Percentiles rank a stretch among this genome's conserved stretches.
Evolutionary conservation across 1,140 invertebrate species (phyloP).

Genomic region (Euwallacea similis): DNA sequence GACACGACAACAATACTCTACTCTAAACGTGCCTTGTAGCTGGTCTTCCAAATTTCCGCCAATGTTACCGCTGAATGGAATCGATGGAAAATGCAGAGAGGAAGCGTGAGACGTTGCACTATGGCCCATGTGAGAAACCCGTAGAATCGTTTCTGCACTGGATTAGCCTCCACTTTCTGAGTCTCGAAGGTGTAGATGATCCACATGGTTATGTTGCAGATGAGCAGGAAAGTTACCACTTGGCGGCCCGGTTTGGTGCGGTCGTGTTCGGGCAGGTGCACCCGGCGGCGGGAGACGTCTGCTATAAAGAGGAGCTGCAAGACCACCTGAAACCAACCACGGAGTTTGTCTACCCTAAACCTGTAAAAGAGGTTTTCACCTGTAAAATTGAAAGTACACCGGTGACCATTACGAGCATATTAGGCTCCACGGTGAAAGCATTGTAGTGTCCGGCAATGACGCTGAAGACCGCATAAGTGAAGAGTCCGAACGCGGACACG

Average conservation of each 20-base stretch:
- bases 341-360: background rate
- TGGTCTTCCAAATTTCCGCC: constrained; percentile 97
- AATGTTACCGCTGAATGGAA: constrained; percentile 97
- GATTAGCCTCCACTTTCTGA: constrained; percentile 88
- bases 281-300: constrained; percentile 86
- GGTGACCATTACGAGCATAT: constrained; percentile 87
- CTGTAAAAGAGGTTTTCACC: constrained; percentile 53
- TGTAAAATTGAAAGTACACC: constrained; percentile 83
- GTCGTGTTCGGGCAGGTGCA: constrained; percentile 89
- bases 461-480: constrained; percentile 90
- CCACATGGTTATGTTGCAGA: constrained; percentile 95
- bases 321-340: constrained; percentile 64
- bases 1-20: constrained; percentile 50
- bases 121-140: constrained; percentile 93
- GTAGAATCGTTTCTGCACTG: constrained; percentile 91
- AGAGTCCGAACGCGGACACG: constrained; percentile 89
- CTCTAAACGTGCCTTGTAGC: constrained; percentile 88
- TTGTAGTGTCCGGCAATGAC: constrained; percentile 86
- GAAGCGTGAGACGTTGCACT: constrained; percentile 89
- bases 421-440: constrained; percentile 80
- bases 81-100: constrained; percentile 94
- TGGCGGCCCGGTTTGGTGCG: constrained; percentile 92
- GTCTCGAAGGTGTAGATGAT: constrained; percentile 95
- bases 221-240: constrained; percentile 91
- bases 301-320: constrained; percentile 94